A percentile compares a stretch with the other conserved stretches of the same genome.
These are phyloP conservation scores for Cyprinodon tularosa DNA, from an alignment of 2,113 vertebrate species.

Conservation along the genomic window DNA sequence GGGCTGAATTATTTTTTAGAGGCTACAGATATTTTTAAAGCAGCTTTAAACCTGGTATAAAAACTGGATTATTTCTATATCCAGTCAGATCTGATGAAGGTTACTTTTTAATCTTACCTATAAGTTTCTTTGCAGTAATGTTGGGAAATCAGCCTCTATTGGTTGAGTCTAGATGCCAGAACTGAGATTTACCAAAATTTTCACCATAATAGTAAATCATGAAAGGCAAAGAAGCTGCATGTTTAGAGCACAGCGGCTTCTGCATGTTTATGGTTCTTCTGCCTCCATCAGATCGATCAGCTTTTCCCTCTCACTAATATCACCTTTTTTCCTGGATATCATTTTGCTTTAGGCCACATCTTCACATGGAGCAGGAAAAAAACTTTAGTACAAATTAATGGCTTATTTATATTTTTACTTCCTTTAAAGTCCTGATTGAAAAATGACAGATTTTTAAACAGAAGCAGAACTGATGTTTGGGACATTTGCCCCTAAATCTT, in stretches of 20 bases:
- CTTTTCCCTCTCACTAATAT: slow-evolving; percentile 31
- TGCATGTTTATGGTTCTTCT: no score
- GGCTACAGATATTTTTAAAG: no score
- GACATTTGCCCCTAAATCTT: neutral
- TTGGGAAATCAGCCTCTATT: no score
- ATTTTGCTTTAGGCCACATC: slow-evolving; percentile 38
- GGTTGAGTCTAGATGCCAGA: no score
- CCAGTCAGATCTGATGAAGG: neutral
- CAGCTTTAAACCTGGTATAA: no score
- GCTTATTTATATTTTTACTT: slow-evolving; percentile 4
- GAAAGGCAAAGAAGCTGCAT: no score
- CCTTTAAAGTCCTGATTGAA: neutral
- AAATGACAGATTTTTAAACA: neutral
- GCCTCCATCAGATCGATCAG: slow-evolving; percentile 15
- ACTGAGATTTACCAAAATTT: no score
- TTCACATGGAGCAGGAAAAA: slow-evolving; percentile 6
- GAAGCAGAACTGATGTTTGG: neutral
- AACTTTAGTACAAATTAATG: slow-evolving; percentile 6
- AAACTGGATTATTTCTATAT: no score
- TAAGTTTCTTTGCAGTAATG: no score
- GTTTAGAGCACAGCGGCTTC: no score
- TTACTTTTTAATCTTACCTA: neutral
- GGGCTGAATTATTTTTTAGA: no score
- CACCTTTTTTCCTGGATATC: slow-evolving; percentile 41
- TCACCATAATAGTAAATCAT: no score